Evolutionary conservation across 1,140 invertebrate species (phyloP), one percentile per base, ranked within the genome.

Genomic region (Cydia fagiglandana): DNA sequence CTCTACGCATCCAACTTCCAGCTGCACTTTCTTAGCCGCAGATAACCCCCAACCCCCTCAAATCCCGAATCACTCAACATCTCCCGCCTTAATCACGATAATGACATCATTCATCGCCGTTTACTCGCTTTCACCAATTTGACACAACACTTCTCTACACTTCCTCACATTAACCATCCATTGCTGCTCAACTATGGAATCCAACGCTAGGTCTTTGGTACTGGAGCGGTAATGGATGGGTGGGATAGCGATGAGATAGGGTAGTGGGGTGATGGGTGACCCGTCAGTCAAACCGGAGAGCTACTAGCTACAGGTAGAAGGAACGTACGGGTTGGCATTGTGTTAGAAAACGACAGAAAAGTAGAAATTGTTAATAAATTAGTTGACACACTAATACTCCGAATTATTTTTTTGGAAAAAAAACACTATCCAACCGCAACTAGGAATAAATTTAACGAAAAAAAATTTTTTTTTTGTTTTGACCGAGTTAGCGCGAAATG

Each of bases 1-100:
- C 12, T 45, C 41, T 13, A 45, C 41, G 15, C 50, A n/a, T n/a
- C n/a, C n/a, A 7, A 17, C 3, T 77, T 64, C 61, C 76, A 30
- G n/a, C 24, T 50, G 15, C 56, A 76, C 45, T 76, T 41, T 45
- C 56, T 47, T 75, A 75, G 28, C 17, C 74, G 12, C 12, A 61
- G 56, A 61, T 61, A 61, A 61, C 56, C 56, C 50, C n/a, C 56
- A 24, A 47, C 45, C 53, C 15, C 53, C 53, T 56, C 53, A 56
- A 24, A 61, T 78, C 78, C 73, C 75, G 78, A 82, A 83, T 86
- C 84, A 84, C 79, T 83, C 82, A 84, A 84, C 83, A 78, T 86
- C 84, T 84, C 81, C 82, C 82, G 80, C 80, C 81, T 88, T 82
- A 83, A 88, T 89, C 87, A 88, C 76, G 41, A 66, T 88, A 89